Percentiles rank a stretch among this genome's conserved stretches.
phyloP scores from a whole-genome alignment of 2,113 vertebrate species.

The Protomyctophum bolini region DNA sequence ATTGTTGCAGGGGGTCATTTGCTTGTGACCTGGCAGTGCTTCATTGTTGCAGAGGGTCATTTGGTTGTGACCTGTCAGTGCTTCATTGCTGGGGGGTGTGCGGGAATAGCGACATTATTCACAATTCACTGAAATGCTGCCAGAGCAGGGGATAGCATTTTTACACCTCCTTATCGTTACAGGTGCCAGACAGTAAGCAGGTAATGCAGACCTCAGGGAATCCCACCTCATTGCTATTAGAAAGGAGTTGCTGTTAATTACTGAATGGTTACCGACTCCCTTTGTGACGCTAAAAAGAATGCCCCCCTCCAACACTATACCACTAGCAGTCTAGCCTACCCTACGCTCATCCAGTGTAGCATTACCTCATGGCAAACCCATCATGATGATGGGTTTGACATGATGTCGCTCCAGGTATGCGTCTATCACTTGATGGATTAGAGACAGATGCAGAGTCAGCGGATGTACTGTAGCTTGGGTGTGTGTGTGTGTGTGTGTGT shows the following conservation, averaged over 20 bases:
- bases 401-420: slow-evolving; percentile 56
- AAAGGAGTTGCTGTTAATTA: slow-evolving; percentile 36
- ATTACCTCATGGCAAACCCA: slow-evolving; percentile 65
- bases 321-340: neutral
- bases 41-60: slow-evolving; percentile 26
- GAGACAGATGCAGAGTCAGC: slow-evolving; percentile 65
- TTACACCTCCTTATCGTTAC: slow-evolving; percentile 3
- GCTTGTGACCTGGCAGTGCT: slow-evolving; percentile 8
- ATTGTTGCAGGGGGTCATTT: slow-evolving; percentile 24
- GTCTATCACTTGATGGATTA: slow-evolving; percentile 64
- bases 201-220: neutral
- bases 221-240: slow-evolving; percentile 25
- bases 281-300: neutral
- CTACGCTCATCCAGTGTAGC: slow-evolving; percentile 45
- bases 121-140: slow-evolving; percentile 46
- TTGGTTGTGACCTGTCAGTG: slow-evolving; percentile 3
- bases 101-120: slow-evolving; percentile 42
- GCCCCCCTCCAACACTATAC: neutral
- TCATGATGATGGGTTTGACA: too few species aligned
- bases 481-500: too few species aligned
- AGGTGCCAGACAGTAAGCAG: neutral
- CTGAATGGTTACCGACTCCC: slow-evolving; percentile 35
- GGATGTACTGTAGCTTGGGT: neutral
- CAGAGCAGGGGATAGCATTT: slow-evolving; percentile 14
- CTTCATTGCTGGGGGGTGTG: too few species aligned